phyloP scores from a whole-genome alignment of 2,888 invertebrate genomes.

The Eristalinus sepulchralis region DNA sequence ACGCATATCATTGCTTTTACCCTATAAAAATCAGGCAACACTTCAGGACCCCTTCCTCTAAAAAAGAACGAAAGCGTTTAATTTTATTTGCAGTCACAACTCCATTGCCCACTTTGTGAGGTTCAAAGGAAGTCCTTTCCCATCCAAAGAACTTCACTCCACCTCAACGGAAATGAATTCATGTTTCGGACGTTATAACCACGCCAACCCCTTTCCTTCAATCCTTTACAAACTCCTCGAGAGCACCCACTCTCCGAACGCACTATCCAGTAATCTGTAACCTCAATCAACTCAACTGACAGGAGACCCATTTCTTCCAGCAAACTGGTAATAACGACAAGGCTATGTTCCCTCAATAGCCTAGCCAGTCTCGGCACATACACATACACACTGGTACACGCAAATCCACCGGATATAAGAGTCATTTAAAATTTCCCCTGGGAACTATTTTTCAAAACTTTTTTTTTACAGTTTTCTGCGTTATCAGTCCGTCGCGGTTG shows the following conservation, averaged over 20 bases:
- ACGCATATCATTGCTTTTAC: too few relatives aligned
- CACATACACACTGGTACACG: not conserved
- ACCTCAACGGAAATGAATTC: not conserved
- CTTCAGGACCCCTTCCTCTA: too few relatives aligned
- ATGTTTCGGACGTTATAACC: not conserved
- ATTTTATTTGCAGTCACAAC: too few relatives aligned
- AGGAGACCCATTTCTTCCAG: not conserved
- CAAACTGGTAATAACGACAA: not conserved
- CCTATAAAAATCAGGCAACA: too few relatives aligned
- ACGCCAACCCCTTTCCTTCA: not conserved
- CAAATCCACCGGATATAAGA: not conserved
- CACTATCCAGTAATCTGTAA: not conserved
- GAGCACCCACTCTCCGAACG: not conserved
- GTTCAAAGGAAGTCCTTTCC: not conserved
- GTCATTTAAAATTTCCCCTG: conserved; percentile 7
- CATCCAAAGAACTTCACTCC: too few relatives aligned
- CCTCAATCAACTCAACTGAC: not conserved
- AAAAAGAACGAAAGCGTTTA: too few relatives aligned
- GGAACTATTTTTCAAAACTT: conserved; percentile 1
- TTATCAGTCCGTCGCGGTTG: not conserved
- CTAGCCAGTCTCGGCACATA: not conserved
- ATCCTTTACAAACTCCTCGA: not conserved
- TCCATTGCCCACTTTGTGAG: too few relatives aligned
- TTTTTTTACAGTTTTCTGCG: not conserved
- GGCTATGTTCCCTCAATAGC: not conserved